Evolutionary conservation across 2,797 vertebrate species (phyloP).

Genomic region (Anas georgica): DNA sequence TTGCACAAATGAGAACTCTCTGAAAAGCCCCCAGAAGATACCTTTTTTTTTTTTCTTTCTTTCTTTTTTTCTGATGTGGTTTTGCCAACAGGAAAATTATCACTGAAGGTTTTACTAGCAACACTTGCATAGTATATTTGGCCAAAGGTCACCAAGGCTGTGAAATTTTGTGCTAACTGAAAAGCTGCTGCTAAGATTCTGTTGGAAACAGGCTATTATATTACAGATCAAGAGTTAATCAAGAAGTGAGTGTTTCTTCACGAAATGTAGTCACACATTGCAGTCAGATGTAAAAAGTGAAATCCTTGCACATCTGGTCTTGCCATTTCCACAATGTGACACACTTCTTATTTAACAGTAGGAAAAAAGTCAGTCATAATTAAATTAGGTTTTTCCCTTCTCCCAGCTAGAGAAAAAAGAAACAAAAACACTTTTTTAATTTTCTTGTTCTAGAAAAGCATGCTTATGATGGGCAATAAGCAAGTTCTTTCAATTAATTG

Average conservation of each 20-base stretch:
- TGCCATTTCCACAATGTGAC: neutral
- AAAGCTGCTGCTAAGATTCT: neutral
- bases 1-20: neutral
- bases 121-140: neutral
- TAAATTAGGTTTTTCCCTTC: neutral
- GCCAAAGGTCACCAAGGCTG: neutral
- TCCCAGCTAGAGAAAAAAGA: neutral
- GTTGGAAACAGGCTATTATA: neutral
- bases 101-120: neutral
- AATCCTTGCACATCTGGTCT: neutral
- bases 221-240: neutral
- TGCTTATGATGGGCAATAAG: neutral
- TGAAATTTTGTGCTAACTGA: neutral
- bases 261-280: neutral
- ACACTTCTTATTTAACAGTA: neutral
- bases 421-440: neutral
- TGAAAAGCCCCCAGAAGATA: neutral
- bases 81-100: neutral
- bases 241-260: neutral
- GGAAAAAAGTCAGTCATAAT: neutral
- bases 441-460: neutral
- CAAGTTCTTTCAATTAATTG: neutral
- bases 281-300: neutral
- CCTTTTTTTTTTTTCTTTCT: neutral
- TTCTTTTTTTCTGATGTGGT: neutral